Conservation (phyloP, 1,140 invertebrate genomes). For the Bactericera cockerelli region DNA sequence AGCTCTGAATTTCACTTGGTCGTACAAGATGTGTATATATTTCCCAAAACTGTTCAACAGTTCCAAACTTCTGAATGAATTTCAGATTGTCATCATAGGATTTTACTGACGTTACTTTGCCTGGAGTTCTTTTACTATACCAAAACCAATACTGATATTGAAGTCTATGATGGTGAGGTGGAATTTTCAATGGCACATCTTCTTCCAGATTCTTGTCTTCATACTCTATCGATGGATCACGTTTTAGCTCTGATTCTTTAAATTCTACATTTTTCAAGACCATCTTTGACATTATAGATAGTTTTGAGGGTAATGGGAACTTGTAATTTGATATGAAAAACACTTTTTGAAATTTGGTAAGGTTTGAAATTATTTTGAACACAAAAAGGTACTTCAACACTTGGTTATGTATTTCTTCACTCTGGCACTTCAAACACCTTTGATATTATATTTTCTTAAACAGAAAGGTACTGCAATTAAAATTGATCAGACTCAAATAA, state of each 20-base stretch:
- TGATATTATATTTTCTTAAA: no score
- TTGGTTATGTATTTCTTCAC: no score
- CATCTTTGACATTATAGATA: not conserved
- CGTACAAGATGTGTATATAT: constrained; percentile 82
- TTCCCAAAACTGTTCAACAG: constrained; percentile 95
- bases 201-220: not conserved
- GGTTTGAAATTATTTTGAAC: no score
- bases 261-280: constrained; percentile 5
- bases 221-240: no score
- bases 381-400: no score
- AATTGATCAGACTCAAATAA: no score
- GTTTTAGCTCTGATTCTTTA: constrained; percentile 1
- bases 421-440: no score
- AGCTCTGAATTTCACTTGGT: constrained; percentile 71
- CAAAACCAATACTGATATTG: constrained; percentile 82
- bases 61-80: constrained; percentile 68
- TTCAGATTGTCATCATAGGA: constrained; percentile 54
- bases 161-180: constrained; percentile 63
- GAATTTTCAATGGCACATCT: constrained; percentile 41
- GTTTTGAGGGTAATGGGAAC: no score
- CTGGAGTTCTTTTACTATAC: constrained; percentile 60
- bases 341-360: no score
- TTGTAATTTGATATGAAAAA: no score
- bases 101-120: constrained; percentile 44
- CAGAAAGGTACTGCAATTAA: no score